phyloP scores from a whole-genome alignment of 2,888 invertebrate species.

The Nebria salina region DNA sequence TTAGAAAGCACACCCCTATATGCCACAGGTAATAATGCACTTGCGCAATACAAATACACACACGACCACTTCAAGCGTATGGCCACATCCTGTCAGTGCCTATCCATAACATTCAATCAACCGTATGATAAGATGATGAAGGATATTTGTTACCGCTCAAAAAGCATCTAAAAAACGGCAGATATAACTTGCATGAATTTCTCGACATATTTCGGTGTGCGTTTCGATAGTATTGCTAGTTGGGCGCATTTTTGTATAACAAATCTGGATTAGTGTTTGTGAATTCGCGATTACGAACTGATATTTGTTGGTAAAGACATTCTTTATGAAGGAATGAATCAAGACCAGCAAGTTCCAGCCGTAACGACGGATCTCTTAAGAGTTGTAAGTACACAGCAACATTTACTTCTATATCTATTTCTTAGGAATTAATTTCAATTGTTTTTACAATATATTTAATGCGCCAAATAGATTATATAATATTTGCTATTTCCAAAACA shows the following conservation, averaged over 20 bases:
- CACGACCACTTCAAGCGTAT: constrained; percentile 31
- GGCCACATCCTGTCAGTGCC: constrained; percentile 33
- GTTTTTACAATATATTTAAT: too few relatives aligned
- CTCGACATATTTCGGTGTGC: background rate
- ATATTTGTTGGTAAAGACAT: constrained; percentile 36
- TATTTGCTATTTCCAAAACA: background rate
- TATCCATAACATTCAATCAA: constrained; percentile 37
- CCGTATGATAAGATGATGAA: constrained; percentile 27
- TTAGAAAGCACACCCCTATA: constrained; percentile 53
- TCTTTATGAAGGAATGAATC: constrained; percentile 57
- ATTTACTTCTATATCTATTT: too few relatives aligned
- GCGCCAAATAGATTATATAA: too few relatives aligned
- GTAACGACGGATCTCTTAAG: constrained; percentile 58
- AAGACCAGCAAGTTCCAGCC: constrained; percentile 61
- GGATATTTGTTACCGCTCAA: constrained; percentile 36
- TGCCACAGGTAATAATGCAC: constrained; percentile 54
- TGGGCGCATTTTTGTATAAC: background rate
- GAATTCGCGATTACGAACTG: constrained; percentile 20
- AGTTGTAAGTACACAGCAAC: constrained; percentile 57
- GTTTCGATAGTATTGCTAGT: background rate
- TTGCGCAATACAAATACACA: constrained; percentile 52
- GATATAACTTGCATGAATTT: background rate
- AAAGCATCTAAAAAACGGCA: background rate
- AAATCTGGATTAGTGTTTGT: constrained; percentile 1
- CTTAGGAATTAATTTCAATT: too few relatives aligned